phyloP scores from a whole-genome alignment of 1,140 invertebrate species.

The Lamellibrachia luymesi region DNA sequence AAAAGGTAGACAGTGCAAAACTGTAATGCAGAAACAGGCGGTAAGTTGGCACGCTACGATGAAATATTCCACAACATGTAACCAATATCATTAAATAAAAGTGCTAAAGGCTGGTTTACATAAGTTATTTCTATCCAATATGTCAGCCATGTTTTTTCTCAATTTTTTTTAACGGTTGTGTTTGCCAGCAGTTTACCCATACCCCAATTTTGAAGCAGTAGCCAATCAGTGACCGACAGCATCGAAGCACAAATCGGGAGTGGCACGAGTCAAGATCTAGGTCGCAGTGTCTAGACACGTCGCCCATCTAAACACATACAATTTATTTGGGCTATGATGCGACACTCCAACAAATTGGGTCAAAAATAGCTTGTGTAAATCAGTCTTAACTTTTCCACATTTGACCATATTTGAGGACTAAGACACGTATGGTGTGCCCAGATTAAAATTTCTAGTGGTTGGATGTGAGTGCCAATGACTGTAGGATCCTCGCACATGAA shows the following conservation, averaged over 20 bases:
- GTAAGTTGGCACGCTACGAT: background rate
- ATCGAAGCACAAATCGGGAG: background rate
- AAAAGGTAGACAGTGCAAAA: background rate
- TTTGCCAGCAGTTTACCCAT: background rate
- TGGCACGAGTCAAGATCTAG: background rate
- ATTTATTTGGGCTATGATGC: background rate
- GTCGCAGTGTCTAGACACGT: background rate
- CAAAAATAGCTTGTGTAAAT: background rate
- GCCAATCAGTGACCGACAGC: background rate
- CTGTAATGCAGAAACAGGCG: background rate
- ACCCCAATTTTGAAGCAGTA: background rate
- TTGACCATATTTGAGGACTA: no score
- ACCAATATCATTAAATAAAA: background rate
- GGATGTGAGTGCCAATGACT: no score
- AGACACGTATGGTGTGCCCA: no score
- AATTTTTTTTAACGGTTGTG: background rate
- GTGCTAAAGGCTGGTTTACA: background rate
- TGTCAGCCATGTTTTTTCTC: background rate
- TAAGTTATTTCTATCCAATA: background rate
- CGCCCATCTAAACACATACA: background rate
- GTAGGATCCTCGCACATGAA: no score
- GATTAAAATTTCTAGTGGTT: no score
- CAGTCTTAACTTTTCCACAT: no score
- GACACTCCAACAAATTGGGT: background rate
- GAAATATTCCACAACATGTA: no score